Conservation (phyloP, 2,888 invertebrate species). For the Helobdella robusta region DNA sequence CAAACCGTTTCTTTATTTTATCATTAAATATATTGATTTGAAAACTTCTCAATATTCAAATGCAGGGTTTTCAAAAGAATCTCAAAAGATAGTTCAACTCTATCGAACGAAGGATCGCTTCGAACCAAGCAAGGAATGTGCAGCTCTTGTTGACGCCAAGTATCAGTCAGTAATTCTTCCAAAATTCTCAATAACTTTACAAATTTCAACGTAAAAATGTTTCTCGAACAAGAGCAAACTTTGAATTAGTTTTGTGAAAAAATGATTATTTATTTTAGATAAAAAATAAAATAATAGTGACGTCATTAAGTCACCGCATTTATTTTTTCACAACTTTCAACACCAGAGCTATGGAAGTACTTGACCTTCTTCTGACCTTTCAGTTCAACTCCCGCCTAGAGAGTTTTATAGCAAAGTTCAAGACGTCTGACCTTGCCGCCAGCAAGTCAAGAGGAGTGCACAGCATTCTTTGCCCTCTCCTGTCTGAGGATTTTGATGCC, state of each 20-base stretch:
- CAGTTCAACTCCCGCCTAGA: slow-evolving; percentile 43
- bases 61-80: slow-evolving; percentile 43
- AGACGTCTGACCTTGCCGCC: slow-evolving; percentile 39
- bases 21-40: no score
- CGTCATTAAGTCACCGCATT: background rate
- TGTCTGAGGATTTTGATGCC: slow-evolving; percentile 39
- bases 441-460: slow-evolving; percentile 13
- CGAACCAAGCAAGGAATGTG: slow-evolving; percentile 40
- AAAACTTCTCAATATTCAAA: no score
- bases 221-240: background rate
- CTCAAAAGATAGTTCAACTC: slow-evolving; percentile 40
- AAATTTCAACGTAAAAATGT: background rate
- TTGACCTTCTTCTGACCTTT: slow-evolving; percentile 47
- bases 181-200: background rate
- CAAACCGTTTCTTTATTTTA: no score
- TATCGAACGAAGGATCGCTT: slow-evolving; percentile 42
- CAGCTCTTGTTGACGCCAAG: slow-evolving; percentile 47
- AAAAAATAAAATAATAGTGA: background rate
- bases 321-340: slow-evolving; percentile 18
- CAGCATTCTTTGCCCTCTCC: slow-evolving; percentile 36
- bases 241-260: background rate
- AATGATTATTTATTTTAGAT: background rate
- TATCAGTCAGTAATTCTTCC: slow-evolving; percentile 41
- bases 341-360: slow-evolving; percentile 45
- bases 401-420: slow-evolving; percentile 47